Evolutionary conservation across 2,113 vertebrate species (phyloP).

Genomic region (Sinocyclocheilus rhinocerous): DNA sequence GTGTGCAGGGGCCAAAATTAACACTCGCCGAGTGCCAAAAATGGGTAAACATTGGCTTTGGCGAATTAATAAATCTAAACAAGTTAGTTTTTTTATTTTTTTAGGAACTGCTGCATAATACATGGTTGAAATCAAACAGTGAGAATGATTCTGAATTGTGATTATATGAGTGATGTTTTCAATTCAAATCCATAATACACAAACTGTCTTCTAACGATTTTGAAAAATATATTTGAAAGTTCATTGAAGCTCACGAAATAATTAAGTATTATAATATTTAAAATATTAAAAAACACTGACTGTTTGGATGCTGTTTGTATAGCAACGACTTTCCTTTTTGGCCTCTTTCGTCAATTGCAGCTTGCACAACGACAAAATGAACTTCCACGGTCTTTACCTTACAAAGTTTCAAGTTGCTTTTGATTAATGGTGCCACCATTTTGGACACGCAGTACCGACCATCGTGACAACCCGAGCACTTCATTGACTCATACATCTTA

Average conservation of each 20-base stretch:
- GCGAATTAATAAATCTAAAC: not conserved
- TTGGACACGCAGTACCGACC: constrained; percentile 34
- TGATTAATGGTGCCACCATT: constrained; percentile 49
- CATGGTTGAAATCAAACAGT: not conserved
- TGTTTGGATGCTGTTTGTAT: not conserved
- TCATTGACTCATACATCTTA: constrained; percentile 48
- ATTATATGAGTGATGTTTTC: too few species aligned
- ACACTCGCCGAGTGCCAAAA: not conserved
- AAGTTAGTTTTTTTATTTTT: not conserved
- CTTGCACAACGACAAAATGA: constrained; percentile 1
- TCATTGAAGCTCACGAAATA: too few species aligned
- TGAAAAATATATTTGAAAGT: too few species aligned
- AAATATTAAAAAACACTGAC: too few species aligned
- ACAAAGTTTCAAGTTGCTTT: constrained; percentile 50
- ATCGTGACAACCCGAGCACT: constrained; percentile 38
- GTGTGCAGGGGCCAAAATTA: not conserved
- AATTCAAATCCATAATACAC: too few species aligned
- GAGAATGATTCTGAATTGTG: not conserved
- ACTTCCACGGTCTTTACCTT: constrained; percentile 19
- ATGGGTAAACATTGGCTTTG: constrained; percentile 3
- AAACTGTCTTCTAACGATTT: too few species aligned
- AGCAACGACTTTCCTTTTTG: not conserved
- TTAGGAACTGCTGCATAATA: not conserved
- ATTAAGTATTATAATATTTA: too few species aligned
- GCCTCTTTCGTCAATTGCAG: not conserved